Base-by-base conservation (phyloP, 2,888 invertebrate genomes). In the Drosophila leonis region DNA sequence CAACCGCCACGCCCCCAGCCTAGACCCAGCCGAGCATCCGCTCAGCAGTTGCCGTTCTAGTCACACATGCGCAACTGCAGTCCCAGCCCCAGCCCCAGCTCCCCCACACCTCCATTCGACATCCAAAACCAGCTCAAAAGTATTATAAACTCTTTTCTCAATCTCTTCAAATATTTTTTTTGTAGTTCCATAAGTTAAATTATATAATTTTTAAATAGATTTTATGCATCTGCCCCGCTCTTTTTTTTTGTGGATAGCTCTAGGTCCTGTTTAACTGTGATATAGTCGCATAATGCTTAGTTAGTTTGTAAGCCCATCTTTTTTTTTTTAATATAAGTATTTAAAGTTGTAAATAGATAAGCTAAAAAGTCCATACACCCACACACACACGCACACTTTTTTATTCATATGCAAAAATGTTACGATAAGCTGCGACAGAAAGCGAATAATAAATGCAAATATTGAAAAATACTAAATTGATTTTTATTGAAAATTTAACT, bases 41-140 rank as follows among this genome's bases (percentile, higher is more conserved):
- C 49, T 13, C 44, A 42, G 75, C 76, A 59, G 80, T 82, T 84
- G 82, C 82, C 85, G 77, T 87, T 88, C 84, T 84, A 84, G 84
- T 84, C 84, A 88, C 72, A 82, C 60, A 67, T 72, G 79, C 72
- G 78, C 84, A 86, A 67, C 72, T 29, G 79, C 70, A 27, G 18
- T 46, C 37, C 39, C 35, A 13, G 8, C 6, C 5, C 33, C 51
- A 44, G n/a, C 15, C 18, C 18, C 10, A n/a, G 8, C 7, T 3
- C 13, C 3, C 51, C 3, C 24, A 7, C 20, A 13, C 24, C 2
- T 0, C n/a, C 10, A 18, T 56, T 71, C 54, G 75, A 71, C 75
- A 76, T 75, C 75, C 67, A 49, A 49, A 59, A 71, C 71, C 78
- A 67, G 71, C 64, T 67, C 55, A 35, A 79, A 76, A 79, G 78